These are phyloP conservation scores for Apostichopus leukothele DNA, from an alignment of 53 echinoderm and acorn worm genomes.

Conservation along the genomic window DNA sequence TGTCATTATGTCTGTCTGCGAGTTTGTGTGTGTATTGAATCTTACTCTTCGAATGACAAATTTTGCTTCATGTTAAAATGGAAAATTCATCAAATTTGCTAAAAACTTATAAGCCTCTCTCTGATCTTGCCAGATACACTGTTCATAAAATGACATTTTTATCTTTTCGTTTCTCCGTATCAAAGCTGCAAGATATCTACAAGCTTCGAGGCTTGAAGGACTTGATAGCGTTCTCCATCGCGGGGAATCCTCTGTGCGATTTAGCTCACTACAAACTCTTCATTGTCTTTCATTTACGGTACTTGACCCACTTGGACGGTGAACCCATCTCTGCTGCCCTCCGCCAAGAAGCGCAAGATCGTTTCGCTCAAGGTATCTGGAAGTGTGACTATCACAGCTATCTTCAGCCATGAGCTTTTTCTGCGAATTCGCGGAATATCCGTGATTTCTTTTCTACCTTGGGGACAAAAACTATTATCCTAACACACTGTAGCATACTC, in stretches of 20 bases:
- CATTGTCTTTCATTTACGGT: conserved; percentile 78
- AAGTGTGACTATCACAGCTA: not conserved
- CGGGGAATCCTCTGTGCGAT: conserved; percentile 79
- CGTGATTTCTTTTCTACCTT: no score
- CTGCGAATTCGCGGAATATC: not conserved
- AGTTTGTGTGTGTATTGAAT: no score
- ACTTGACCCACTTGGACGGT: conserved; percentile 71
- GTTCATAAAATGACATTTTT: conserved; percentile 2
- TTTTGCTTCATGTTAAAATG: no score
- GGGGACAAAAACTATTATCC: no score
- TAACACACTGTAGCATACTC: no score
- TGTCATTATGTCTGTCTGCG: no score
- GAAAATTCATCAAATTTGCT: no score
- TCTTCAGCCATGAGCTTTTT: not conserved
- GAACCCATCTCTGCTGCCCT: conserved; percentile 61
- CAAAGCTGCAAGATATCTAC: conserved; percentile 75
- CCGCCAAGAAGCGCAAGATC: conserved; percentile 66
- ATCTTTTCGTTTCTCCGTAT: not conserved
- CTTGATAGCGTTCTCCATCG: conserved; percentile 67
- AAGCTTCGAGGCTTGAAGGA: conserved; percentile 78
- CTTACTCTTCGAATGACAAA: no score
- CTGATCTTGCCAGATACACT: not conserved
- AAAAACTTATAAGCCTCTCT: not conserved
- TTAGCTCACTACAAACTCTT: conserved; percentile 79
- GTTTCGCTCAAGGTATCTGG: conserved; percentile 85